Conservation (phyloP, 1,140 invertebrate species). For the Drosophila tani region DNA sequence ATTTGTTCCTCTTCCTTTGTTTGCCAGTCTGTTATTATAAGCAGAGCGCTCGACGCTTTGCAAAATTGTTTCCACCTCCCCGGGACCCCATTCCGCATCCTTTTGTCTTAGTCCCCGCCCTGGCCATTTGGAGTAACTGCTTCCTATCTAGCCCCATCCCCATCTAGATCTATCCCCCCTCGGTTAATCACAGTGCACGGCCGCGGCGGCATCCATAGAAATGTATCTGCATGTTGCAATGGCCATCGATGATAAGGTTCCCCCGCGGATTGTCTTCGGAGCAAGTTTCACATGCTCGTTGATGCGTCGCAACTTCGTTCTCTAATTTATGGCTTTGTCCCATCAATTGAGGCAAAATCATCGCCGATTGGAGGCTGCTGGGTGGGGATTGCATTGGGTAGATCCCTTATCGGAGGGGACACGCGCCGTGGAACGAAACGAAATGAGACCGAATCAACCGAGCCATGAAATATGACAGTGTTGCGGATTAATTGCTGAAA, state of each 20-base stretch:
- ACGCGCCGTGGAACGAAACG: constrained; percentile 36
- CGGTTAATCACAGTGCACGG: constrained; percentile 53
- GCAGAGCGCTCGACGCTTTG: constrained; percentile 73
- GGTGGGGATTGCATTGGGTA: constrained; percentile 1
- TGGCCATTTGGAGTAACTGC: constrained; percentile 55
- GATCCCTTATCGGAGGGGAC: constrained; percentile 61
- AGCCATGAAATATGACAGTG: constrained; percentile 66
- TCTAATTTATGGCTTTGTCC: constrained; percentile 79
- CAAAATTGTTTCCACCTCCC: constrained; percentile 78
- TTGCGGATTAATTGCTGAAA: constrained; percentile 13
- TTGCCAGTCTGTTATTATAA: constrained; percentile 78
- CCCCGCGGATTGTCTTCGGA: constrained; percentile 35
- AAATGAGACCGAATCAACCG: constrained; percentile 36
- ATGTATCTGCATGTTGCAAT: constrained; percentile 53
- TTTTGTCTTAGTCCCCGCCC: constrained; percentile 47
- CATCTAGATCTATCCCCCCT: neutral
- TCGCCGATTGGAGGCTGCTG: constrained; percentile 2
- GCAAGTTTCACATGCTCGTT: constrained; percentile 71
- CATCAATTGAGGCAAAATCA: constrained; percentile 40
- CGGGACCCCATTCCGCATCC: constrained; percentile 21
- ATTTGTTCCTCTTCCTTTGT: constrained; percentile 77
- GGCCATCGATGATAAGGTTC: constrained; percentile 73
- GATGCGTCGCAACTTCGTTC: constrained; percentile 52
- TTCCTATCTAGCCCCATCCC: constrained; percentile 19
- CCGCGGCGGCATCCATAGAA: constrained; percentile 32